Conservation (phyloP, 2,113 vertebrate genomes). For the Catharus fuscescens region DNA sequence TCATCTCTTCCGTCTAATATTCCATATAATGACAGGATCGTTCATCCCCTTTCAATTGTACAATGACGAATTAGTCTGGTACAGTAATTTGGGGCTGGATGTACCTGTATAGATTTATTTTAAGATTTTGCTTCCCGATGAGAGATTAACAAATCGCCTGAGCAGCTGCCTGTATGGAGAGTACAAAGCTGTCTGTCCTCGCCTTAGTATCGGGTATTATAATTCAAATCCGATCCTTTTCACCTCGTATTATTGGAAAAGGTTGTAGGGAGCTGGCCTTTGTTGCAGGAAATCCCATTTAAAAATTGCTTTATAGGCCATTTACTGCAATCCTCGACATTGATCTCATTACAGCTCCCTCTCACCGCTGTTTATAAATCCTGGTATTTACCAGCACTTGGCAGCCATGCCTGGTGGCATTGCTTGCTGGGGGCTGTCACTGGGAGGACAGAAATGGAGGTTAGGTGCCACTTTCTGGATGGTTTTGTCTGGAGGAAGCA, state of each 20-base stretch:
- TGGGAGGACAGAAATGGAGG: not conserved
- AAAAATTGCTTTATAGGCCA: conserved; percentile 49
- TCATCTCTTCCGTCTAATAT: not conserved
- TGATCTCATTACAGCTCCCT: conserved; percentile 37
- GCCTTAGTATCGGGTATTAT: not conserved
- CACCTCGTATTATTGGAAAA: not conserved
- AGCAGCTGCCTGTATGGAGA: not conserved
- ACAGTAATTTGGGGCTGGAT: not conserved
- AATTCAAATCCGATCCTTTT: conserved; percentile 10
- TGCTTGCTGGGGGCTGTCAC: not conserved
- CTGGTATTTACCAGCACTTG: not conserved
- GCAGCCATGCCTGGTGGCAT: not conserved
- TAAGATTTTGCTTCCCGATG: not conserved
- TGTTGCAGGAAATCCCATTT: conserved; percentile 48
- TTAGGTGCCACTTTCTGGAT: not conserved
- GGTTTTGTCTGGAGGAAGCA: not conserved
- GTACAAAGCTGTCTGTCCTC: not conserved
- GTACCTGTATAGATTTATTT: not conserved
- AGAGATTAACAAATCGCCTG: not conserved
- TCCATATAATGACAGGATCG: accelerated
- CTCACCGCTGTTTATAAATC: not conserved
- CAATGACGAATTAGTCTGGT: not conserved
- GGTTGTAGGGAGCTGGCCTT: not conserved
- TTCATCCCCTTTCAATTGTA: not conserved
- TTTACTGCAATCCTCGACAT: conserved; percentile 40